phyloP scores from a whole-genome alignment of 2,888 invertebrate species.

The Brenthis hecate region DNA sequence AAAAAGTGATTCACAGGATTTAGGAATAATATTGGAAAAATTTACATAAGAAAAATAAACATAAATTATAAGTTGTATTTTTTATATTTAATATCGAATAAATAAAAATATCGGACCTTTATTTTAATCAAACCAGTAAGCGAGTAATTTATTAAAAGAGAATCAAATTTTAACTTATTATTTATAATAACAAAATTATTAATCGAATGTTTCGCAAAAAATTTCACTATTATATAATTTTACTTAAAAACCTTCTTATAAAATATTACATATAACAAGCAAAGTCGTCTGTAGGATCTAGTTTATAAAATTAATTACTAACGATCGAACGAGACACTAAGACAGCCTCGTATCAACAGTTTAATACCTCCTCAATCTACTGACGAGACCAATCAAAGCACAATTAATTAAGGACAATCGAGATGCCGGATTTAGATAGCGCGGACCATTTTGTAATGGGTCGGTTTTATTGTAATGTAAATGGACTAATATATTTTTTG shows the following conservation, averaged over 20 bases:
- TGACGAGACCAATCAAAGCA: conserved; percentile 62
- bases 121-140: too few relatives aligned
- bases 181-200: too few relatives aligned
- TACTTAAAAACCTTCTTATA: neutral
- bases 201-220: neutral
- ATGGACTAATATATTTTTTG: neutral
- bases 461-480: conserved; percentile 9
- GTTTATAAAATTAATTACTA: conserved; percentile 16
- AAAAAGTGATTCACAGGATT: too few relatives aligned
- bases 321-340: conserved; percentile 5
- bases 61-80: too few relatives aligned
- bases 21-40: too few relatives aligned
- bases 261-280: neutral
- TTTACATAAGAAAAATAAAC: too few relatives aligned
- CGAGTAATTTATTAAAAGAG: too few relatives aligned
- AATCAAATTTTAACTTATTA: too few relatives aligned
- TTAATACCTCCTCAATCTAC: conserved; percentile 63
- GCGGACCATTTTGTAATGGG: conserved; percentile 11
- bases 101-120: too few relatives aligned
- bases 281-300: neutral
- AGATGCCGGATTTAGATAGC: conserved; percentile 31
- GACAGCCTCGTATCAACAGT: conserved; percentile 49
- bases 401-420: conserved; percentile 62
- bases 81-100: too few relatives aligned
- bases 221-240: neutral